phyloP scores from a whole-genome alignment of 2,797 vertebrate species.

The Merluccius polli region DNA sequence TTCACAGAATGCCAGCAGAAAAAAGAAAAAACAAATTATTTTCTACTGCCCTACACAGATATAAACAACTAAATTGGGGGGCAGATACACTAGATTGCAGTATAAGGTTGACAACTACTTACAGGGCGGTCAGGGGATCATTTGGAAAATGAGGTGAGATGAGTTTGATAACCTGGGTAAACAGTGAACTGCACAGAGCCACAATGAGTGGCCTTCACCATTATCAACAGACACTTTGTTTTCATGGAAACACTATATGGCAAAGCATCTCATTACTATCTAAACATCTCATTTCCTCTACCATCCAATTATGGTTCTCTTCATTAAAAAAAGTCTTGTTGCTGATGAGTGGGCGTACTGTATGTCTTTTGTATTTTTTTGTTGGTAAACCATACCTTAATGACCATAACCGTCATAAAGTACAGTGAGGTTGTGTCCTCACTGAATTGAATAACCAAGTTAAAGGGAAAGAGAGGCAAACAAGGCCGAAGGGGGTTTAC shows the following conservation, averaged over 20 bases:
- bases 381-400: neutral
- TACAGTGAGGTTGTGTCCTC: neutral
- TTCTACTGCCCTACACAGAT: neutral
- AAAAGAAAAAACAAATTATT: neutral
- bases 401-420: neutral
- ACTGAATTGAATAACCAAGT: neutral
- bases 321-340: neutral
- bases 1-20: neutral
- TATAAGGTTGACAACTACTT: neutral
- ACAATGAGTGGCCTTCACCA: slow-evolving; percentile 13
- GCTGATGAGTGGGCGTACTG: neutral
- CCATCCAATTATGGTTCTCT: neutral
- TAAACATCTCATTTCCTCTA: slow-evolving; percentile 44
- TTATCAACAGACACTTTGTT: slow-evolving; percentile 57
- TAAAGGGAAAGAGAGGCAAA: neutral
- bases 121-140: slow-evolving; percentile 7
- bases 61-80: neutral
- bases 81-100: neutral
- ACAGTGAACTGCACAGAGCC: slow-evolving; percentile 1
- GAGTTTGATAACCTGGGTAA: slow-evolving; percentile 17
- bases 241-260: slow-evolving; percentile 54
- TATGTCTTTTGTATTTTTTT: neutral
- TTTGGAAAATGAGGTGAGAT: slow-evolving; percentile 11
- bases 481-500: neutral
- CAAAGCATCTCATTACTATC: slow-evolving; percentile 27